Evolutionary conservation across 1,140 invertebrate genomes (phyloP).

Genomic region (Phymorhynchus buccinoides): DNA sequence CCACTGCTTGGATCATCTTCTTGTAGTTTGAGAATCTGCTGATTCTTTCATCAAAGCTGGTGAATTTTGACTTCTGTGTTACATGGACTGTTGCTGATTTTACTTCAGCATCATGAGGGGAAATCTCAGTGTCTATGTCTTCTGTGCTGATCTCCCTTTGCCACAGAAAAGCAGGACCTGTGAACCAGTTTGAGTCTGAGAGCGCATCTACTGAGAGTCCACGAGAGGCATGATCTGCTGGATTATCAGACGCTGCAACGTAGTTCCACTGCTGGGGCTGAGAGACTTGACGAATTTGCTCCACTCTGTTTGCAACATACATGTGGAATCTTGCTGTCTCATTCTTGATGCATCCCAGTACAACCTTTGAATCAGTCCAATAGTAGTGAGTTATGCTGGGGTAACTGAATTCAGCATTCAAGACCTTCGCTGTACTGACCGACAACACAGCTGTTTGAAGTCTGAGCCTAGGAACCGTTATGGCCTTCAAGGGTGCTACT

Average conservation of each 20-base stretch:
- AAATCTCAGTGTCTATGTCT: conserved; percentile 1
- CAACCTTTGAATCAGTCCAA: neutral
- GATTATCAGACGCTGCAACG: neutral
- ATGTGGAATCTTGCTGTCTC: neutral
- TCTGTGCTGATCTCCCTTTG: neutral
- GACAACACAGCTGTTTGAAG: conserved; percentile 52
- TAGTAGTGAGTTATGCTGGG: conserved; percentile 3
- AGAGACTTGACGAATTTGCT: neutral
- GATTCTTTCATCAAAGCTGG: neutral
- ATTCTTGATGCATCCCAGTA: neutral
- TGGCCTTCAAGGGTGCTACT: conserved; percentile 48
- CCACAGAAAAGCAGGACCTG: neutral
- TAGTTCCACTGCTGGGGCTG: neutral
- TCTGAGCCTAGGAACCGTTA: conserved; percentile 53
- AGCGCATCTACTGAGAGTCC: neutral
- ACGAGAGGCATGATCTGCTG: conserved; percentile 12
- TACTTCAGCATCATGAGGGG: neutral
- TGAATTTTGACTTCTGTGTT: neutral
- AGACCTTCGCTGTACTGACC: conserved; percentile 32
- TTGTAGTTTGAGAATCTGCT: neutral
- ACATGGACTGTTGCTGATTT: neutral
- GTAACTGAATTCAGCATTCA: neutral
- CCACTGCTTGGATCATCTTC: neutral
- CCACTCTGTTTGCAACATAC: neutral
- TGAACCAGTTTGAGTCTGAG: neutral